Base-by-base conservation (phyloP, 2,797 vertebrate genomes). In the Choloepus didactylus region DNA sequence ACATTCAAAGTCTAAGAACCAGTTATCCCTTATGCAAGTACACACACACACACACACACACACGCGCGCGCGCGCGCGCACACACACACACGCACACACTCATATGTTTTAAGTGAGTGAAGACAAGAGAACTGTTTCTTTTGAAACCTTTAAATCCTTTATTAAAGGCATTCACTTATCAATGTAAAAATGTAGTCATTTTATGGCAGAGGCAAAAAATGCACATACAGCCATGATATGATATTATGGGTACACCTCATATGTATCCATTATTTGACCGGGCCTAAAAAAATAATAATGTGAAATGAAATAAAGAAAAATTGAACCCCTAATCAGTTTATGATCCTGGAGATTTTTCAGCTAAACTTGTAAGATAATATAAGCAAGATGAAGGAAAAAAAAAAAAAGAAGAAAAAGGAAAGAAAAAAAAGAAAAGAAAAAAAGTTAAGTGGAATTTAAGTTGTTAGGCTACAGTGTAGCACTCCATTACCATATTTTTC, bases 401-500 rank as follows among this genome's bases (percentile, higher is more conserved):
- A 29, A n/a, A 23, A 5, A 84, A 38, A 15, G 59, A 27, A 38
- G 49, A 59, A 9, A 85, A 64, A 46, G 14, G 23, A 75, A 62
- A 29, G 41, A 70, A 66, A 69, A 19, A 54, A 23, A 56, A 62
- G 44, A 38, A 31, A 64, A 59, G 79, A 96, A 97, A 98, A 96
- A 97, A 96, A 96, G 98, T 98, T 98, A 98, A 98, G 97, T 97
- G 97, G 97, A 98, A 98, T 98, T 98, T 97, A 98, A 98, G 97
- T 98, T 98, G 97, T 98, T 97, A 98, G 98, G 95, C 97, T 97
- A 96, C 91, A 98, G 94, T 97, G 95, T 96, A 98, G 98, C 98
- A 98, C 98, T 98, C 97, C 98, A 98, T 98, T 98, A 98, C 98
- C 98, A 98, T 98, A 98, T 98, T 98, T 98, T 96, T 98, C 98